Evolutionary conservation across 2,888 invertebrate genomes (phyloP).

Genomic region (Drosophila nr. medialis): DNA sequence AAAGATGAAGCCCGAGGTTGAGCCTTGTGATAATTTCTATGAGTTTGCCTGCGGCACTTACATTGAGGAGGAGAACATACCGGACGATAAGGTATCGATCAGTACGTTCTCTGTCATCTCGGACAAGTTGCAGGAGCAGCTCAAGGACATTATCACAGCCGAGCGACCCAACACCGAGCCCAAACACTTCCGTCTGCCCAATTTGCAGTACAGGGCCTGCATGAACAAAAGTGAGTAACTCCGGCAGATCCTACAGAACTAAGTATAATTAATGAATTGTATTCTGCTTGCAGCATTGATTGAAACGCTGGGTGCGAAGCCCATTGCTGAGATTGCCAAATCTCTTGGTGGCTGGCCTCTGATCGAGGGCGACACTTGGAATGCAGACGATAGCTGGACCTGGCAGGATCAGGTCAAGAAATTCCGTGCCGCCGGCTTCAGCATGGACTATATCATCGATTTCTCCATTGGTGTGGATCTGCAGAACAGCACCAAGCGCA

Average conservation of each 20-base stretch:
- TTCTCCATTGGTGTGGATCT: slow-evolving; percentile 95
- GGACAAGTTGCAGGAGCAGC: slow-evolving; percentile 85
- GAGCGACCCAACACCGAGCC: slow-evolving; percentile 81
- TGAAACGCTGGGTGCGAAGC: slow-evolving; percentile 90
- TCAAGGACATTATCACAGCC: slow-evolving; percentile 83
- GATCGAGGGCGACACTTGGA: slow-evolving; percentile 91
- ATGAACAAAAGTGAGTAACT: slow-evolving; percentile 84
- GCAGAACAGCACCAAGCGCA: slow-evolving; percentile 93
- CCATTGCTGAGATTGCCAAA: slow-evolving; percentile 89
- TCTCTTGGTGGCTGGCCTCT: slow-evolving; percentile 97
- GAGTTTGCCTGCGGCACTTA: slow-evolving; percentile 91
- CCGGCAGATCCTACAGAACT: not conserved
- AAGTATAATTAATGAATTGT: not conserved
- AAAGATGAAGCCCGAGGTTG: slow-evolving; percentile 88
- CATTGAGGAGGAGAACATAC: slow-evolving; percentile 88
- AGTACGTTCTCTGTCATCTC: slow-evolving; percentile 85
- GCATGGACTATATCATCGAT: slow-evolving; percentile 95
- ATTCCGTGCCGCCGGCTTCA: slow-evolving; percentile 92
- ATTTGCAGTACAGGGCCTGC: slow-evolving; percentile 85
- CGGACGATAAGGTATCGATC: slow-evolving; percentile 87
- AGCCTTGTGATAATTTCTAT: slow-evolving; percentile 92
- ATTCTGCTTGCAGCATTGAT: slow-evolving; percentile 88
- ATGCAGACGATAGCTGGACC: slow-evolving; percentile 88
- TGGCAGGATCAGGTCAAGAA: slow-evolving; percentile 94
- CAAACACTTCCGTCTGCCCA: slow-evolving; percentile 84